These are phyloP conservation scores for Sesia bembeciformis DNA, from an alignment of 2,888 invertebrate genomes.

Conservation along the genomic window DNA sequence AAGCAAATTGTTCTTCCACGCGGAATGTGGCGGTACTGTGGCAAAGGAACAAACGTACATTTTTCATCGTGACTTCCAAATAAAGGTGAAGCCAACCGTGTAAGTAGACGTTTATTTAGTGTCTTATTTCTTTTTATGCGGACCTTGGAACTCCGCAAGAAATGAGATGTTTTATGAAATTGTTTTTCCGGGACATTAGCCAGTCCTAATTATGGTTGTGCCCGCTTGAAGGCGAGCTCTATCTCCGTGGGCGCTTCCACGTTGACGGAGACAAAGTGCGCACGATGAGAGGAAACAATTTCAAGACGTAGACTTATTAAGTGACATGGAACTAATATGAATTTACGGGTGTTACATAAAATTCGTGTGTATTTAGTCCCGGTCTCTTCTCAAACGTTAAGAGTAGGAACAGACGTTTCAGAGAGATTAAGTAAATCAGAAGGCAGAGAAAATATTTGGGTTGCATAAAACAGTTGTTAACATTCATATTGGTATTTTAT, in stretches of 20 bases:
- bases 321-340: slow-evolving; percentile 42
- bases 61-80: slow-evolving; percentile 38
- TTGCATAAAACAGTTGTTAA: too few species aligned
- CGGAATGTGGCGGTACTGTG: slow-evolving; percentile 35
- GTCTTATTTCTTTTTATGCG: slow-evolving; percentile 64
- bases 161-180: slow-evolving; percentile 70
- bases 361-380: too few species aligned
- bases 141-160: slow-evolving; percentile 29
- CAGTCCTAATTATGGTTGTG: slow-evolving; percentile 60
- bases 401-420: too few species aligned
- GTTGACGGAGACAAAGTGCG: slow-evolving; percentile 64
- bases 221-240: slow-evolving; percentile 45
- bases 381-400: too few species aligned
- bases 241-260: slow-evolving; percentile 61
- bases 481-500: too few species aligned
- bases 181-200: slow-evolving; percentile 70
- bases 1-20: slow-evolving; percentile 48
- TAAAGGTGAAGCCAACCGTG: slow-evolving; percentile 45
- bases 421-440: too few species aligned
- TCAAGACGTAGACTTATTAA: slow-evolving; percentile 38
- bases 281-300: slow-evolving; percentile 44
- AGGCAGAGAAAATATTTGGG: too few species aligned
- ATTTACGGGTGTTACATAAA: slow-evolving; percentile 21
- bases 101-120: slow-evolving; percentile 64
- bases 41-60: slow-evolving; percentile 29